phyloP scores from a whole-genome alignment of 2,888 invertebrate species.

The Andricus curvator region DNA sequence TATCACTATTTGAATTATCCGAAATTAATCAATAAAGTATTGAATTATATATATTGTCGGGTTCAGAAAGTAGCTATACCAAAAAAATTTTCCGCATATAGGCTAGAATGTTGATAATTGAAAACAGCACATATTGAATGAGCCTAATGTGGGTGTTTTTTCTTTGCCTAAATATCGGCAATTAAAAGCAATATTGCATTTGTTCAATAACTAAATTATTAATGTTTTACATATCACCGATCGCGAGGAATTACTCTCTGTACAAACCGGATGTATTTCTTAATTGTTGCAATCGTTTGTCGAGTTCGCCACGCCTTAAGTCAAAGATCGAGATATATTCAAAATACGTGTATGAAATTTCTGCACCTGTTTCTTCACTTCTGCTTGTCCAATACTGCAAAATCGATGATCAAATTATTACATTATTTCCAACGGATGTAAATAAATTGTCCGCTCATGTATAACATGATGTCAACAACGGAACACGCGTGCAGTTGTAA shows the following conservation, averaged over 20 bases:
- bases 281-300: constrained; percentile 3
- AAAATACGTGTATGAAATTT: not conserved
- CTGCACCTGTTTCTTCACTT: not conserved
- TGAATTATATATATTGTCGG: too few relatives aligned
- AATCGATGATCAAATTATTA: not conserved
- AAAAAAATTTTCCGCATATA: too few relatives aligned
- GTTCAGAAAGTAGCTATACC: too few relatives aligned
- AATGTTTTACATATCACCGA: not conserved
- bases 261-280: constrained; percentile 10
- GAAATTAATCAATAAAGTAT: too few relatives aligned
- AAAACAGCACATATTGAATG: too few relatives aligned
- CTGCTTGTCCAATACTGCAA: not conserved
- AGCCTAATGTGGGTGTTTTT: too few relatives aligned
- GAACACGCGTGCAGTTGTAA: not conserved
- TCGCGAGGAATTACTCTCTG: not conserved
- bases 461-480: constrained; percentile 15
- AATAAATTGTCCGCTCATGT: not conserved
- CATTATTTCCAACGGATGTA: not conserved
- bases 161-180: too few relatives aligned
- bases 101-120: too few relatives aligned
- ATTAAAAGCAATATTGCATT: not conserved
- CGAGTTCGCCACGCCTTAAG: constrained; percentile 5
- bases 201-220: not conserved
- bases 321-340: constrained; percentile 10
- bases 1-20: too few relatives aligned